Evolutionary conservation across 2,888 invertebrate genomes (phyloP).

Genomic region (Hemithea aestivaria): DNA sequence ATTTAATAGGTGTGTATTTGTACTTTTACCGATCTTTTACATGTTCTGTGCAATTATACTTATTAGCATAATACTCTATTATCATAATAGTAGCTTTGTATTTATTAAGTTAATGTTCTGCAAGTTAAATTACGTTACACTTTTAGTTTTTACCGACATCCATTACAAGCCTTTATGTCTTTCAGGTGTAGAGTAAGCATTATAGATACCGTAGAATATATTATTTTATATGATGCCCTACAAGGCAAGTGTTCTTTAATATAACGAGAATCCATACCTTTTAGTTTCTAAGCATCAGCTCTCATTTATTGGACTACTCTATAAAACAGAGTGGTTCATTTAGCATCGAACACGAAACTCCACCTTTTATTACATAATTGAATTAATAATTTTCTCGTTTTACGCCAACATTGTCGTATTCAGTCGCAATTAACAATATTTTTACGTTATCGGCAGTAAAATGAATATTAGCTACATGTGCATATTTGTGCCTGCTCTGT

Average conservation of each 20-base stretch:
- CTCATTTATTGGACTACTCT: slow-evolving; percentile 58
- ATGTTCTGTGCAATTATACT: slow-evolving; percentile 8
- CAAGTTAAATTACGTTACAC: slow-evolving; percentile 28
- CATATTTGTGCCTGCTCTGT: slow-evolving; percentile 41
- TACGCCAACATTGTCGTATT: slow-evolving; percentile 43
- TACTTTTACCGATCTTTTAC: slow-evolving; percentile 10
- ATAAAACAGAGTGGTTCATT: slow-evolving; percentile 70
- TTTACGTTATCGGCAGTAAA: slow-evolving; percentile 42
- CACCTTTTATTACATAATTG: slow-evolving; percentile 66
- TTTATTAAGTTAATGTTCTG: slow-evolving; percentile 24
- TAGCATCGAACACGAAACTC: slow-evolving; percentile 49
- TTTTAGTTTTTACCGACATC: slow-evolving; percentile 36
- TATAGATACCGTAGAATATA: slow-evolving; percentile 54
- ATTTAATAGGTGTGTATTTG: slow-evolving; percentile 9
- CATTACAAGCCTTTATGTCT: slow-evolving; percentile 39
- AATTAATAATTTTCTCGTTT: slow-evolving; percentile 41
- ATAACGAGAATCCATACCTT: slow-evolving; percentile 45
- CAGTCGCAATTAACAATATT: slow-evolving; percentile 44
- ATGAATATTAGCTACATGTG: slow-evolving; percentile 45
- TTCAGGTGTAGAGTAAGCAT: slow-evolving; percentile 36
- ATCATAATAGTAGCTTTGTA: slow-evolving; percentile 22
- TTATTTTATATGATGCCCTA: slow-evolving; percentile 59
- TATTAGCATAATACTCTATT: slow-evolving; percentile 15
- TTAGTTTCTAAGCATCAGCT: slow-evolving; percentile 48
- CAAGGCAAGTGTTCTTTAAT: slow-evolving; percentile 66